Conservation (phyloP, 2,113 vertebrate genomes). For the Rutilus rutilus region DNA sequence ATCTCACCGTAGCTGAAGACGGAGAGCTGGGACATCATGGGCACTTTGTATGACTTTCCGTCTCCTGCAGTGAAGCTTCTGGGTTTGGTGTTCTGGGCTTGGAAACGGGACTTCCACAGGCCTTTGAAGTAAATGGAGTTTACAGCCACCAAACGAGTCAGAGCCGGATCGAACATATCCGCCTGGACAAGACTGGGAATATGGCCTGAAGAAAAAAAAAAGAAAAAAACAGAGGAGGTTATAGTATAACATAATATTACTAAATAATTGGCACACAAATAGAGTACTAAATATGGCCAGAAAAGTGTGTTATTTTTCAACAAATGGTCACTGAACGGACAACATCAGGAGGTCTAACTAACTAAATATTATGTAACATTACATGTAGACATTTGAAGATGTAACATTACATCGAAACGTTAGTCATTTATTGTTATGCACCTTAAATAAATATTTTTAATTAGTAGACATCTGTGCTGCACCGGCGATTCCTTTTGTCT, state of each 20-base stretch:
- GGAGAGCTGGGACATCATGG: constrained; percentile 91
- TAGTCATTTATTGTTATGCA: no score
- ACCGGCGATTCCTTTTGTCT: no score
- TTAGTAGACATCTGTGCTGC: no score
- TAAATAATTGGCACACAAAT: not conserved
- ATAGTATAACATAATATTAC: not conserved
- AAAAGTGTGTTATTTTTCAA: not conserved
- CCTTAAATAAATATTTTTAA: no score
- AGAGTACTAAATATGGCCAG: not conserved
- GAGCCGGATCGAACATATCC: constrained; percentile 77
- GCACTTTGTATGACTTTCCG: constrained; percentile 85
- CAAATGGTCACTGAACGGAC: not conserved
- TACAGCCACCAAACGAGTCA: constrained; percentile 85
- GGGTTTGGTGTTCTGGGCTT: constrained; percentile 88
- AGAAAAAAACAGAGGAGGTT: not conserved
- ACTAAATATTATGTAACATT: not conserved
- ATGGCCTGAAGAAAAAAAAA: constrained; percentile 77
- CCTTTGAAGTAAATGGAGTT: constrained; percentile 96
- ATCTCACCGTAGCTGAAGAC: constrained; percentile 88
- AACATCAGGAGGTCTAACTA: not conserved
- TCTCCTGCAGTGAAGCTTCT: constrained; percentile 81
- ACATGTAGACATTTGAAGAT: no score
- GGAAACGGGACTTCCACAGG: constrained; percentile 92
- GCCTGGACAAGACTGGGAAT: constrained; percentile 85
- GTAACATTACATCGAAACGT: no score